Conservation (phyloP, 2,113 vertebrate species). For the Zeus faber region DNA sequence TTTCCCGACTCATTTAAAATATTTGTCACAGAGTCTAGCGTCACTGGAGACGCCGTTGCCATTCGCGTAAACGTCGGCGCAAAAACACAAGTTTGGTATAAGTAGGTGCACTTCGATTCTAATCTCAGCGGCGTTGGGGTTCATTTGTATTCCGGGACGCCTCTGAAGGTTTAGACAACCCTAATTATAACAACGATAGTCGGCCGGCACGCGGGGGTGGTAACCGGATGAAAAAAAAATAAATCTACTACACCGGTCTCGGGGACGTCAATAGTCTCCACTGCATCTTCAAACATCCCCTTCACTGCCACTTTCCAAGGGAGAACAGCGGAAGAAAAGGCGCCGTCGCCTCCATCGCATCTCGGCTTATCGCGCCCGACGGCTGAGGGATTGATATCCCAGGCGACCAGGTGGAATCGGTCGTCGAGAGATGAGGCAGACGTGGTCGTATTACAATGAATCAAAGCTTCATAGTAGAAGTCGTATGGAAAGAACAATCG, state of each 20-base stretch:
- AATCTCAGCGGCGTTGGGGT: neutral
- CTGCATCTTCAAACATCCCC: conserved; percentile 45
- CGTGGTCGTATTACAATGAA: too few species aligned
- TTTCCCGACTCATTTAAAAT: too few species aligned
- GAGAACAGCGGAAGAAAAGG: conserved; percentile 29
- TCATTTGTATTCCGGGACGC: conserved; percentile 48
- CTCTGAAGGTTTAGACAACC: conserved; percentile 27
- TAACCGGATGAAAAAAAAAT: conserved; percentile 43
- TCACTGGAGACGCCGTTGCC: too few species aligned
- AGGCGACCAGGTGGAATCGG: too few species aligned
- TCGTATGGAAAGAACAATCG: too few species aligned
- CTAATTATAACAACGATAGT: conserved; percentile 41
- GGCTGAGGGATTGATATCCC: too few species aligned
- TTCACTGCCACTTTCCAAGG: conserved; percentile 43
- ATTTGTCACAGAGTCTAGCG: too few species aligned
- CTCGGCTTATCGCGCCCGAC: too few species aligned
- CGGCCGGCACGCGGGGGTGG: conserved; percentile 35
- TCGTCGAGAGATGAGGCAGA: too few species aligned
- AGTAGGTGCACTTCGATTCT: conserved; percentile 5
- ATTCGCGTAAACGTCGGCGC: too few species aligned
- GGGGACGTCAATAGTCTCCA: conserved; percentile 42
- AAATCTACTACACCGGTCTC: conserved; percentile 36
- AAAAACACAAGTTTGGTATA: too few species aligned
- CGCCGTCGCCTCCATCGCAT: neutral
- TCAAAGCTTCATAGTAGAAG: too few species aligned